These are phyloP conservation scores for Notodonta ziczac DNA, from an alignment of 2,888 invertebrate species.

Conservation along the genomic window DNA sequence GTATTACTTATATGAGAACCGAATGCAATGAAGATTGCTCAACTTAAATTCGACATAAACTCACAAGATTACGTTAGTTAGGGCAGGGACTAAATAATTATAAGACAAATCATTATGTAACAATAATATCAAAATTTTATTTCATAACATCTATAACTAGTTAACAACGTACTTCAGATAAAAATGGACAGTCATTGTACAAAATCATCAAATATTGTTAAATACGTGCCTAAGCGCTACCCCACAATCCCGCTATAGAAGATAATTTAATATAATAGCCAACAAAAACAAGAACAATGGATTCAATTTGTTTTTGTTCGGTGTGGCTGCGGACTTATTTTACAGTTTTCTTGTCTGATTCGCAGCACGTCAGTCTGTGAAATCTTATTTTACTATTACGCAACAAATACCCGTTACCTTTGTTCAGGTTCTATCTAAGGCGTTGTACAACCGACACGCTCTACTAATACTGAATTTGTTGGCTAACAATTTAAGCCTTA, in stretches of 20 bases:
- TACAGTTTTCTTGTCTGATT: constrained; percentile 44
- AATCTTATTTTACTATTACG: constrained; percentile 69
- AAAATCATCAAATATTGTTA: constrained; percentile 33
- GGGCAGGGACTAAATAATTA: background rate
- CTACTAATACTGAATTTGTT: constrained; percentile 70
- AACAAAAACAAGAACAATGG: constrained; percentile 39
- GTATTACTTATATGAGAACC: too few relatives aligned
- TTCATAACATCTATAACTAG: constrained; percentile 75
- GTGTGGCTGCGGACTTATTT: constrained; percentile 44
- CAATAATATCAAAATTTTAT: constrained; percentile 50
- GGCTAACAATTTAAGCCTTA: constrained; percentile 60
- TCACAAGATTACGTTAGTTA: too few relatives aligned
- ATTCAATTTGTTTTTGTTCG: constrained; percentile 38
- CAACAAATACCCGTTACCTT: constrained; percentile 68
- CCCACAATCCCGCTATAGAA: constrained; percentile 24
- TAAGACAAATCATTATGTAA: constrained; percentile 19
- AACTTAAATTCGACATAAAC: too few relatives aligned
- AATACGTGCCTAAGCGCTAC: constrained; percentile 24
- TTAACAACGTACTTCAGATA: constrained; percentile 68
- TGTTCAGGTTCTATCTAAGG: constrained; percentile 65
- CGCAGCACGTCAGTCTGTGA: constrained; percentile 59
- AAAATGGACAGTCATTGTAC: constrained; percentile 46
- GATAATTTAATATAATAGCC: constrained; percentile 36
- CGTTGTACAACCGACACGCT: constrained; percentile 77
- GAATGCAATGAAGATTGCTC: too few relatives aligned